These are phyloP conservation scores for Drosophila affinis DNA, from an alignment of 2,888 invertebrate genomes.

Conservation along the genomic window DNA sequence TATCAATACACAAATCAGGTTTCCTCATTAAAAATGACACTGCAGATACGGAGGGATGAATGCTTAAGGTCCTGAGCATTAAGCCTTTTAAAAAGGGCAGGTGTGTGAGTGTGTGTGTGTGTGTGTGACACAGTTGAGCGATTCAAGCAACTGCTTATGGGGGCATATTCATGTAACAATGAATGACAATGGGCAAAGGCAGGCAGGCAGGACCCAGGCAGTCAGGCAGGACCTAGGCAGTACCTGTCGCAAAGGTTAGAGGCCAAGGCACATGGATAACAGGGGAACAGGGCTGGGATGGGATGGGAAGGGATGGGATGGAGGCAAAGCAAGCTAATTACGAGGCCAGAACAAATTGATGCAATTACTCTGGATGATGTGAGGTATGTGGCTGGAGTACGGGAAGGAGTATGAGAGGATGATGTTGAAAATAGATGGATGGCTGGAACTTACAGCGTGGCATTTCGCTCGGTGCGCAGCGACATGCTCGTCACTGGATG, in stretches of 20 bases:
- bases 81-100: not conserved
- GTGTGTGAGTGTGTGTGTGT: not conserved
- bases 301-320: not conserved
- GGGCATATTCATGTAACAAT: slow-evolving; percentile 2
- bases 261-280: slow-evolving; percentile 1
- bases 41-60: not conserved
- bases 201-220: too few species aligned
- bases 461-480: slow-evolving; percentile 92
- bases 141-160: not conserved
- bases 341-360: slow-evolving; percentile 28
- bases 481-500: slow-evolving; percentile 95
- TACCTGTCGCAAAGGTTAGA: slow-evolving; percentile 5
- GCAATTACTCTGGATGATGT: slow-evolving; percentile 29
- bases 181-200: not conserved
- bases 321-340: slow-evolving; percentile 27
- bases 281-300: not conserved
- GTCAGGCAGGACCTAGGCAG: too few species aligned
- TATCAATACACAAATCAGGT: too few species aligned
- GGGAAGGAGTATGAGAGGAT: not conserved
- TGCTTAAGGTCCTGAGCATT: not conserved
- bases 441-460: slow-evolving; percentile 85
- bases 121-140: not conserved
- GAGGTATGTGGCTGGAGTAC: not conserved
- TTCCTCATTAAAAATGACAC: too few species aligned
- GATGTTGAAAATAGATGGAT: not conserved